phyloP scores from a whole-genome alignment of 2,888 invertebrate species.

The Machimus rusticus region DNA sequence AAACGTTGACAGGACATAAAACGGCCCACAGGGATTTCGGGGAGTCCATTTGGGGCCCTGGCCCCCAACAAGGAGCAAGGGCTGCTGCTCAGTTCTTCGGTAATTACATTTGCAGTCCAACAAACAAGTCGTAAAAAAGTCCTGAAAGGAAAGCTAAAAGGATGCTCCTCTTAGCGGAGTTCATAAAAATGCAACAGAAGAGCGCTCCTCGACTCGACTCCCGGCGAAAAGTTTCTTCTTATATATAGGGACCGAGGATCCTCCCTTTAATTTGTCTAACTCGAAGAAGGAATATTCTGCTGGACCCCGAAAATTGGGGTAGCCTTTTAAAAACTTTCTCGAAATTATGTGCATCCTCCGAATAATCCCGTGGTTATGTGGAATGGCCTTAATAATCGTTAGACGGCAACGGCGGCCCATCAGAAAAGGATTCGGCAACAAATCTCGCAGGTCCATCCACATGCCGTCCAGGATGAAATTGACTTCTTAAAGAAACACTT shows the following conservation, averaged over 20 bases:
- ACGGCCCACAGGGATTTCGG: slow-evolving; percentile 8
- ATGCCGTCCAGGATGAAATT: not conserved
- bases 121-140: slow-evolving; percentile 33
- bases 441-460: slow-evolving; percentile 8
- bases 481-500: slow-evolving; percentile 26
- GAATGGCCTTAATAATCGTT: slow-evolving; percentile 21
- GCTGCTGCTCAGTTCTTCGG: slow-evolving; percentile 10
- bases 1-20: slow-evolving; percentile 24
- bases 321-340: slow-evolving; percentile 11
- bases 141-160: slow-evolving; percentile 25
- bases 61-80: not conserved
- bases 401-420: slow-evolving; percentile 1
- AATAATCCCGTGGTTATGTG: slow-evolving; percentile 29
- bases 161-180: slow-evolving; percentile 19
- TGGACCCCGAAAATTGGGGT: not conserved
- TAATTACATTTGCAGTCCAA: slow-evolving; percentile 29
- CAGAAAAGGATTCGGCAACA: slow-evolving; percentile 14
- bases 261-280: not conserved
- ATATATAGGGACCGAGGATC: not conserved
- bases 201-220: not conserved
- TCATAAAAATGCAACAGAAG: slow-evolving; percentile 32
- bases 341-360: slow-evolving; percentile 14
- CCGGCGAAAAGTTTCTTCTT: not conserved
- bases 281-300: not conserved
- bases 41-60: not conserved